A percentile compares a stretch with the other conserved stretches of the same genome.
Conservation (phyloP, 2,113 vertebrate genomes). For the Ageneiosus marmoratus region DNA sequence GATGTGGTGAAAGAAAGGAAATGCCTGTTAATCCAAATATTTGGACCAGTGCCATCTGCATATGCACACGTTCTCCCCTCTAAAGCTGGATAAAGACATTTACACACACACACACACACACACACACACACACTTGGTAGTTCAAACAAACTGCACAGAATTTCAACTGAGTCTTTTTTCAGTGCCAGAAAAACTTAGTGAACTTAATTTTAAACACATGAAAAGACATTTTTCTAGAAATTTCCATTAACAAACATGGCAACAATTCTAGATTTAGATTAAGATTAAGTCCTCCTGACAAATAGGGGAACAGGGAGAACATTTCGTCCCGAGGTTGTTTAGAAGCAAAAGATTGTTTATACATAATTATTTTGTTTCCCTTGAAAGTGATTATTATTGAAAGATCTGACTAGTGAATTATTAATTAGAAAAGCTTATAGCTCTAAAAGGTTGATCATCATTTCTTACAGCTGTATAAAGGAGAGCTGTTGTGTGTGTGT, state of each 20-base stretch:
- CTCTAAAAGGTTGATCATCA: no score
- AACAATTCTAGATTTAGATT: no score
- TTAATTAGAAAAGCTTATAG: no score
- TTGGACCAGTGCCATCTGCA: neutral
- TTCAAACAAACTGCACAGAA: neutral
- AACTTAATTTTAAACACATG: neutral
- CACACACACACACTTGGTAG: neutral
- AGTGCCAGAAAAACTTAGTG: neutral
- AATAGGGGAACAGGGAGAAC: neutral
- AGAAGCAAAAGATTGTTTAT: no score
- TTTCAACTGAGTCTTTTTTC: neutral
- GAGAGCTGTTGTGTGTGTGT: neutral
- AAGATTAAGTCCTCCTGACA: no score
- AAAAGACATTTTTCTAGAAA: neutral
- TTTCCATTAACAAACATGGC: neutral
- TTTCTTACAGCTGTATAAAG: neutral
- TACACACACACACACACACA: neutral
- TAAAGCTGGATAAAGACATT: conserved; percentile 8
- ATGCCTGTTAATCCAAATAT: conserved; percentile 21
- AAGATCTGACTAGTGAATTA: no score
- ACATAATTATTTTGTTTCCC: no score
- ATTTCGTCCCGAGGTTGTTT: no score
- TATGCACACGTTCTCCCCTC: neutral
- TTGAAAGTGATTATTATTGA: no score
- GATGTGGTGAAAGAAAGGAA: neutral